These are phyloP conservation scores for Arge pagana DNA, from an alignment of 2,888 invertebrate genomes.

Conservation along the genomic window DNA sequence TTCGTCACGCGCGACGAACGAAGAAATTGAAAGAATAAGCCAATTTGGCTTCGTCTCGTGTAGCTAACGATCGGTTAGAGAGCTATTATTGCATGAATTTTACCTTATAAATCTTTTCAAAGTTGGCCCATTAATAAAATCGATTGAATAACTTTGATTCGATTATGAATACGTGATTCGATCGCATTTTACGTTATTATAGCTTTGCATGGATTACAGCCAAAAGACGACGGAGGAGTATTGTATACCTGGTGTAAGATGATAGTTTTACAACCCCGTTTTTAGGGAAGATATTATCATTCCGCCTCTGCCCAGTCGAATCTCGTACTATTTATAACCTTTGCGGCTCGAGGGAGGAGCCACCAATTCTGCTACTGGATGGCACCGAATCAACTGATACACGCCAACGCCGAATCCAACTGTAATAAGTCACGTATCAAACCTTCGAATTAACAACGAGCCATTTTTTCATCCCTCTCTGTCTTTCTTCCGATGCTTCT, in stretches of 20 bases:
- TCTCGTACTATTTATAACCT: constrained; percentile 20
- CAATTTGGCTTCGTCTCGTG: too few species aligned
- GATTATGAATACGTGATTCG: constrained; percentile 17
- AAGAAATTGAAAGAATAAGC: too few species aligned
- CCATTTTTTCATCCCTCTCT: too few species aligned
- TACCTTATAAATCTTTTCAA: too few species aligned
- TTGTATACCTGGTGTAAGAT: constrained; percentile 17
- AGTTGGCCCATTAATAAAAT: constrained; percentile 21
- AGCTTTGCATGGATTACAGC: constrained; percentile 15
- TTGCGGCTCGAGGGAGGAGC: constrained; percentile 16
- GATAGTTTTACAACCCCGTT: constrained; percentile 21
- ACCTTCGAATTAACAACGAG: too few species aligned
- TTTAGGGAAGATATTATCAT: constrained; percentile 19
- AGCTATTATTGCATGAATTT: too few species aligned
- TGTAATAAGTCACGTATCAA: too few species aligned
- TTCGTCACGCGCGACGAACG: too few species aligned
- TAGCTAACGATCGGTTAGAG: too few species aligned
- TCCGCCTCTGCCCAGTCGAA: constrained; percentile 17
- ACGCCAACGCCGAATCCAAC: constrained; percentile 7
- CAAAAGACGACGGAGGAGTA: too few species aligned
- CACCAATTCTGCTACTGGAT: constrained; percentile 17
- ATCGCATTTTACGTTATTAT: constrained; percentile 17
- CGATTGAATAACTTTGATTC: constrained; percentile 19
- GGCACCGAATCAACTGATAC: constrained; percentile 20
- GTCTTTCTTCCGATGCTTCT: too few species aligned